A percentile compares a stretch with the other conserved stretches of the same genome.
Conservation (phyloP, 1,140 invertebrate species). For the Hyphantria cunea region DNA sequence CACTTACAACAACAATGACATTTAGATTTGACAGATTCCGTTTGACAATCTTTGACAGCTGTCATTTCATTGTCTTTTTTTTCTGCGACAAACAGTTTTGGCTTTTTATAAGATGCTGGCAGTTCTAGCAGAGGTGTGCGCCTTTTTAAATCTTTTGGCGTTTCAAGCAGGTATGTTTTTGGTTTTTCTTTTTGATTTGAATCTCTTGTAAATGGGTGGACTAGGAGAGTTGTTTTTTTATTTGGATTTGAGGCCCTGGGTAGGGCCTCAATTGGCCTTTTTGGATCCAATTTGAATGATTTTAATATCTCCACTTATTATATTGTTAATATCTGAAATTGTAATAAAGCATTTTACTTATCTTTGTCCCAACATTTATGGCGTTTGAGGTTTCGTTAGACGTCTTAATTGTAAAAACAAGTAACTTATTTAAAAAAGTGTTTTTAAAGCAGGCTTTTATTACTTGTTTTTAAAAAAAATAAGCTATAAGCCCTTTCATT, state of each 20-base stretch:
- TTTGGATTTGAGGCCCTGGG: conserved; percentile 46
- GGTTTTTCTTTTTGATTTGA: conserved; percentile 38
- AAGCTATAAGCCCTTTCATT: no score
- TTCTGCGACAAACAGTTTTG: conserved; percentile 46
- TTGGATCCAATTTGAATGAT: conserved; percentile 70
- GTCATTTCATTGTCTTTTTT: conserved; percentile 48
- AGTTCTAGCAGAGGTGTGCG: conserved; percentile 57
- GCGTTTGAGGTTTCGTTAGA: no score
- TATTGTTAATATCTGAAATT: no score
- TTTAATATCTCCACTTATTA: conserved; percentile 27
- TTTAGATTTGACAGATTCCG: conserved; percentile 28
- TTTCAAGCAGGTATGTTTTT: conserved; percentile 60
- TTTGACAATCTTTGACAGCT: conserved; percentile 37
- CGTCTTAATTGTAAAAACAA: no score
- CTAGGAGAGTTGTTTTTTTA: conserved; percentile 49
- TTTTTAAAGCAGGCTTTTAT: no score
- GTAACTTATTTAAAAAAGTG: no score
- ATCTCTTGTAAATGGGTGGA: conserved; percentile 52
- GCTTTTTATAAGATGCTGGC: conserved; percentile 58
- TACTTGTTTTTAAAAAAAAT: no score
- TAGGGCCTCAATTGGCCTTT: conserved; percentile 49
- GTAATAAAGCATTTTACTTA: no score
- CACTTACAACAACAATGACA: conserved; percentile 28
- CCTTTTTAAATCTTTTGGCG: conserved; percentile 58
- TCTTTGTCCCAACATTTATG: no score